phyloP scores from a whole-genome alignment of 2,888 invertebrate genomes.

The Cataglyphis cursor region DNA sequence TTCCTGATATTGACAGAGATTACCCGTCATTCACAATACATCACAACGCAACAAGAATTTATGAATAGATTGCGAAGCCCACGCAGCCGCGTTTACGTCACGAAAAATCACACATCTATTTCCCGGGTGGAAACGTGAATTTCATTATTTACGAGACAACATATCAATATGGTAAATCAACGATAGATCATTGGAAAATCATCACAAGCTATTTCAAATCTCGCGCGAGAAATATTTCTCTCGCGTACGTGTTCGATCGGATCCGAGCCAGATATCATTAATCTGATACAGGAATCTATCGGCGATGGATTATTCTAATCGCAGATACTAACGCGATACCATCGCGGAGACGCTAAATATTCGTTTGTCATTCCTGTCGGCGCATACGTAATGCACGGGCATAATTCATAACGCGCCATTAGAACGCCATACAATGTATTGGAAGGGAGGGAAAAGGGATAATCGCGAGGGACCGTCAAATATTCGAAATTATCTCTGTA shows the following conservation, averaged over 20 bases:
- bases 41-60: slow-evolving; percentile 3
- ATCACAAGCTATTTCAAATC: background rate
- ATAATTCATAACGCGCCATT: slow-evolving; percentile 50
- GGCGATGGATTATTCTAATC: slow-evolving; percentile 12
- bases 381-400: slow-evolving; percentile 41
- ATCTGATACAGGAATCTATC: slow-evolving; percentile 10
- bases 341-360: slow-evolving; percentile 53
- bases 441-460: background rate
- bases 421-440: background rate
- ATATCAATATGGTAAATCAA: slow-evolving; percentile 3
- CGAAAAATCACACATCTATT: slow-evolving; percentile 16
- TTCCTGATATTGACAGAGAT: slow-evolving; percentile 28
- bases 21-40: background rate
- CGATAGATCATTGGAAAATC: background rate
- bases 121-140: background rate
- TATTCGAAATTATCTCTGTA: slow-evolving; percentile 39
- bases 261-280: slow-evolving; percentile 24
- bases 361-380: slow-evolving; percentile 60
- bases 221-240: background rate
- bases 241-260: slow-evolving; percentile 19
- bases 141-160: slow-evolving; percentile 8
- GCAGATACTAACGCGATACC: slow-evolving; percentile 4
- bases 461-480: slow-evolving; percentile 2
- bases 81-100: background rate
- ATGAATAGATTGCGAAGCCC: slow-evolving; percentile 10